Percentiles rank a stretch among this genome's conserved stretches.
phyloP scores from a whole-genome alignment of 2,888 invertebrate species.

The Serripes groenlandicus region DNA sequence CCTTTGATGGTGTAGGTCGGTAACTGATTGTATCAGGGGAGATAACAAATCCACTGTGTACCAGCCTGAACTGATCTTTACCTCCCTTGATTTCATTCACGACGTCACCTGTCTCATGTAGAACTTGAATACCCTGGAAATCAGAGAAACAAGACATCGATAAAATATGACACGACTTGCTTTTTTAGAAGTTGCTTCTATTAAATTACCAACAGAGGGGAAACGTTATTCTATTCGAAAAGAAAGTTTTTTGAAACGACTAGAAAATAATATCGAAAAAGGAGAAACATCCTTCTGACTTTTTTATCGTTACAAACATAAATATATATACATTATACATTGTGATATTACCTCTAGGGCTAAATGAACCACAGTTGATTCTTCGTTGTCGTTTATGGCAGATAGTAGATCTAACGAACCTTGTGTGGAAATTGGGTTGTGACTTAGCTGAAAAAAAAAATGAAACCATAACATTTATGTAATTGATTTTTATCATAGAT shows the following conservation, averaged over 20 bases:
- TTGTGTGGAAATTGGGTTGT: conserved; percentile 76
- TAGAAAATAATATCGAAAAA: too few relatives aligned
- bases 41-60: conserved; percentile 63
- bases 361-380: conserved; percentile 50
- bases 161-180: too few relatives aligned
- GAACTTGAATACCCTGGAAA: conserved; percentile 58
- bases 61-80: conserved; percentile 40
- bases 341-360: conserved; percentile 70
- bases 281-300: too few relatives aligned
- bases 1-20: conserved; percentile 32
- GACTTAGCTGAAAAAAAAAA: conserved; percentile 69
- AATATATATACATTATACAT: too few relatives aligned
- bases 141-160: not conserved
- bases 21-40: conserved; percentile 59
- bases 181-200: too few relatives aligned
- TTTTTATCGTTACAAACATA: too few relatives aligned
- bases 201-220: too few relatives aligned
- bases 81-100: conserved; percentile 52
- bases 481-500: too few relatives aligned
- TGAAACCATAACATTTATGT: too few relatives aligned
- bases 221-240: too few relatives aligned
- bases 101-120: conserved; percentile 47
- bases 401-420: conserved; percentile 74
- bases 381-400: conserved; percentile 67
- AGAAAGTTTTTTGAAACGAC: too few relatives aligned